These are phyloP conservation scores for Ceriagrion tenellum DNA, from an alignment of 2,888 invertebrate genomes.

Conservation along the genomic window DNA sequence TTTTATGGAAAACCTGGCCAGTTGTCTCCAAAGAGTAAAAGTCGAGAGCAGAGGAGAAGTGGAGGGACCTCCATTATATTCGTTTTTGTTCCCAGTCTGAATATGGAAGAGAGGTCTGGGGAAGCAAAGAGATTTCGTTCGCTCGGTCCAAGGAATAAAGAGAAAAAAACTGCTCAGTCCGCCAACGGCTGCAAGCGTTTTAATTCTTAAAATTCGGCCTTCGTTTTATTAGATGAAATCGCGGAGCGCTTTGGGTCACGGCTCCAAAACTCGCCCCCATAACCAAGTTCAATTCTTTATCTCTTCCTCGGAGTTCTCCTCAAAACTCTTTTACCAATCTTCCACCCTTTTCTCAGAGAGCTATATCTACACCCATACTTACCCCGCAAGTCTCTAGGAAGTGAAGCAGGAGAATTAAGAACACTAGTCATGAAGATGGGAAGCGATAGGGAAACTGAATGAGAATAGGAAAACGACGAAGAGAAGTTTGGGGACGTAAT, in stretches of 20 bases:
- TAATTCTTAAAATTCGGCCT: constrained; percentile 28
- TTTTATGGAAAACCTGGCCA: constrained; percentile 21
- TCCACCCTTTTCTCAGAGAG: neutral
- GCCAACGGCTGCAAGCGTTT: neutral
- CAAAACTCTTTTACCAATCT: neutral
- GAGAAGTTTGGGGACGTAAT: too few species aligned
- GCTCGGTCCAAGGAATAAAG: neutral
- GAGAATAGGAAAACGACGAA: too few species aligned
- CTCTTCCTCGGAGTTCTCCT: neutral
- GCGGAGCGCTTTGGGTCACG: neutral
- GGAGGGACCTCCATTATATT: neutral
- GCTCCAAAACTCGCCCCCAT: neutral
- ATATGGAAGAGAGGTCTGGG: neutral
- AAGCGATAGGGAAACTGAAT: too few species aligned
- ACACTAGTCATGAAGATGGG: too few species aligned
- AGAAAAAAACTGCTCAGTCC: neutral
- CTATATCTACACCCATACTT: too few species aligned
- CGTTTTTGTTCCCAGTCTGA: neutral
- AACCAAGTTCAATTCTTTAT: neutral
- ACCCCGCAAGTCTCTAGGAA: too few species aligned
- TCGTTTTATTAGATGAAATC: neutral
- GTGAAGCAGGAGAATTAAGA: too few species aligned
- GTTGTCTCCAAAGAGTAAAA: constrained; percentile 25
- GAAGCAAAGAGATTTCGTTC: constrained; percentile 13
- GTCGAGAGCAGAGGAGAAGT: neutral